phyloP scores from a whole-genome alignment of 1,140 invertebrate species.

The Ptiloglossa arizonensis region DNA sequence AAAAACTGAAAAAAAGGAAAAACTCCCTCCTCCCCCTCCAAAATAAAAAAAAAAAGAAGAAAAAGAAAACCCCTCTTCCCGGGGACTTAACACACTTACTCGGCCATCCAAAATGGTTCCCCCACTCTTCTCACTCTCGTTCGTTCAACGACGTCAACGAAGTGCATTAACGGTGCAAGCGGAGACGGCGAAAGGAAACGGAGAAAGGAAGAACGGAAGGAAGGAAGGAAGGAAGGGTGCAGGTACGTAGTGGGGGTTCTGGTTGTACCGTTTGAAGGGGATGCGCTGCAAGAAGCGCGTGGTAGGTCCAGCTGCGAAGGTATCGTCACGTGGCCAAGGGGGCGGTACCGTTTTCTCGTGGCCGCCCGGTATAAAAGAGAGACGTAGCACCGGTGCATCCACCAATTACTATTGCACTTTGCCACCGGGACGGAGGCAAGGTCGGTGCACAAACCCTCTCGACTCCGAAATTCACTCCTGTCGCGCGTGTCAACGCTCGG shows the following conservation, averaged over 20 bases:
- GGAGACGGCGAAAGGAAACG: neutral
- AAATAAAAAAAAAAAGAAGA: no score
- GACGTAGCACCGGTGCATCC: constrained; percentile 63
- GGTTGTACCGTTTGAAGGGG: constrained; percentile 55
- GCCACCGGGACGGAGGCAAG: constrained; percentile 48
- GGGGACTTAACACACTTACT: no score
- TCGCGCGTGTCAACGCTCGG: constrained; percentile 1
- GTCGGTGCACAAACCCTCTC: constrained; percentile 21
- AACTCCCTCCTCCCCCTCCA: no score
- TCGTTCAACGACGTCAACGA: neutral
- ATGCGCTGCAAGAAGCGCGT: constrained; percentile 59
- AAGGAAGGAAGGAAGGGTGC: constrained; percentile 47
- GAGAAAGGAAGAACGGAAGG: constrained; percentile 34
- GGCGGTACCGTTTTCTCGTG: constrained; percentile 67
- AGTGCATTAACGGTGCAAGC: neutral
- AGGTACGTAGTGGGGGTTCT: constrained; percentile 40
- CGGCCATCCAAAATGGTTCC: neutral
- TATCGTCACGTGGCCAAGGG: constrained; percentile 68
- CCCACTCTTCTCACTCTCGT: neutral
- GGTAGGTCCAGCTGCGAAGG: constrained; percentile 60
- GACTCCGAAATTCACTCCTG: neutral
- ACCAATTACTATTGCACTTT: constrained; percentile 69
- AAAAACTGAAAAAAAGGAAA: no score
- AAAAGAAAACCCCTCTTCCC: no score
- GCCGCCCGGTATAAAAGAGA: constrained; percentile 68